Conservation (phyloP, 1,140 invertebrate species). For the Tyrophagus putrescentiae region DNA sequence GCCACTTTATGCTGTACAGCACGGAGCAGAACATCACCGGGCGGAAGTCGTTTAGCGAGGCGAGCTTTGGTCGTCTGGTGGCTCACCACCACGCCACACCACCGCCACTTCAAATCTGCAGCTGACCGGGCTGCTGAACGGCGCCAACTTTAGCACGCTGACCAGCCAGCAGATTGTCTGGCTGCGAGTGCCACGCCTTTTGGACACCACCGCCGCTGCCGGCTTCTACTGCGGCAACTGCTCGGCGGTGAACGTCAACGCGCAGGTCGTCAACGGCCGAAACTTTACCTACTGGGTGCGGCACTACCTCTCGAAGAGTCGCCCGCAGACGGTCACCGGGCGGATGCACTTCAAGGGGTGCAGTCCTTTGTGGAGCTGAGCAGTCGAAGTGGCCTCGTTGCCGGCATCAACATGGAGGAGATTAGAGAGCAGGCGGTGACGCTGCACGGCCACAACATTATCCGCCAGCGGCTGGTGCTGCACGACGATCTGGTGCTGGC, state of each 20-base stretch:
- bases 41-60: background rate
- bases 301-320: background rate
- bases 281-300: background rate
- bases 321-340: background rate
- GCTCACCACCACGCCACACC: background rate
- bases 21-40: background rate
- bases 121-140: too few relatives aligned
- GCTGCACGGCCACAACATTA: background rate
- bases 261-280: background rate
- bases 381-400: background rate
- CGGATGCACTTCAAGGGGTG: background rate
- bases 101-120: too few relatives aligned
- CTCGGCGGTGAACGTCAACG: background rate
- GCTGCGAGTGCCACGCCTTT: background rate
- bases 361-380: background rate
- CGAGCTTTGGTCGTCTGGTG: too few relatives aligned
- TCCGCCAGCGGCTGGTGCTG: background rate
- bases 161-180: background rate
- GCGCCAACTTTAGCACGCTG: background rate
- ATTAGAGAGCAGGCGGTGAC: background rate
- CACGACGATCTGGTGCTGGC: background rate
- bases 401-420: background rate
- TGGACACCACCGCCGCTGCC: too few relatives aligned
- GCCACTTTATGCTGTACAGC: background rate
- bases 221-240: conserved; percentile 2